Conservation (phyloP, 1,140 invertebrate genomes). For the Nephila pilipes region DNA sequence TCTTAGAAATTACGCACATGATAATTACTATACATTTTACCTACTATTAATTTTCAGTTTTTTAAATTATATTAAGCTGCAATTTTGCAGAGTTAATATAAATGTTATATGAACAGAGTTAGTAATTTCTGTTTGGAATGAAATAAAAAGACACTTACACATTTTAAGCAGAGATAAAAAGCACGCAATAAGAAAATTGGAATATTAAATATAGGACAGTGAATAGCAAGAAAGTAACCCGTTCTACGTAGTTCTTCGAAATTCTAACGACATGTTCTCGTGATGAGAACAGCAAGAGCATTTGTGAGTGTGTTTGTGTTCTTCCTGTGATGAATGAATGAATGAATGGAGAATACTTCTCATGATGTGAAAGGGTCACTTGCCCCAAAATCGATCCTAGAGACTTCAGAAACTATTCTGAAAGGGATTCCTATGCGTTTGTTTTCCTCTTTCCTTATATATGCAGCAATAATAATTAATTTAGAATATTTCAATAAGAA, state of each 20-base stretch:
- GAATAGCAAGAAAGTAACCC: neutral
- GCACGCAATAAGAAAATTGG: slow-evolving; percentile 11
- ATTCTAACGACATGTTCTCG: neutral
- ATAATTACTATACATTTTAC: too few relatives aligned
- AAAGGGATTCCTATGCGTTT: too few relatives aligned
- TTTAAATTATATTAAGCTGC: too few relatives aligned
- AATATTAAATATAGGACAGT: neutral
- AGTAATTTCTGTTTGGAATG: neutral
- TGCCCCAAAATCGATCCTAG: neutral
- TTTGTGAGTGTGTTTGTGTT: neutral
- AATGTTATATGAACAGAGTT: neutral
- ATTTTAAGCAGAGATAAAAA: neutral
- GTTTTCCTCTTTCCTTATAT: too few relatives aligned
- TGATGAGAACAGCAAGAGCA: neutral
- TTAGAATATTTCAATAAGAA: too few relatives aligned
- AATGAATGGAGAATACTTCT: neutral
- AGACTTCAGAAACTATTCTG: neutral
- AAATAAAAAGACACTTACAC: neutral
- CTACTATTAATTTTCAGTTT: too few relatives aligned
- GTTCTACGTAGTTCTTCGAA: neutral
- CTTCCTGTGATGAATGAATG: slow-evolving; percentile 15
- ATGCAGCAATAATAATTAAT: too few relatives aligned
- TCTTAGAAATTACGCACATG: too few relatives aligned
- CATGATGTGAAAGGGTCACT: neutral
- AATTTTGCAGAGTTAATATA: neutral